These are phyloP conservation scores for Polypedilum vanderplanki DNA, from an alignment of 1,140 invertebrate genomes.

Conservation along the genomic window DNA sequence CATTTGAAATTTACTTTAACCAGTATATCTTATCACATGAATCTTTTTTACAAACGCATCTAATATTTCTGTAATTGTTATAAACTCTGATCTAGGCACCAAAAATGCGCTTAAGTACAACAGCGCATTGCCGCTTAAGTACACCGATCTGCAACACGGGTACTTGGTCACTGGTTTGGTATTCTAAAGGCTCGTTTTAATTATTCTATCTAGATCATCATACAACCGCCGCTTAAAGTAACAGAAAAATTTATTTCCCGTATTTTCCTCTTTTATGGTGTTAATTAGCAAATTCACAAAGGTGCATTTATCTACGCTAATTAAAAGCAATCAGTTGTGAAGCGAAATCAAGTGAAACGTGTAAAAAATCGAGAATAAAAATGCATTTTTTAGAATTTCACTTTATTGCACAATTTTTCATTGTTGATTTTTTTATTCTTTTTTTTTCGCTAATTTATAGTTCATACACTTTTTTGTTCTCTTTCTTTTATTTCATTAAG, in stretches of 20 bases:
- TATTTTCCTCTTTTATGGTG: not conserved
- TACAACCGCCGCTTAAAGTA: not conserved
- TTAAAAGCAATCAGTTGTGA: conserved; percentile 13
- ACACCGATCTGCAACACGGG: too few relatives aligned
- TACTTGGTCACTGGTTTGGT: too few relatives aligned
- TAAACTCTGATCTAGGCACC: too few relatives aligned
- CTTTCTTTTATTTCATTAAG: too few relatives aligned
- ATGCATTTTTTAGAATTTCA: conserved; percentile 10
- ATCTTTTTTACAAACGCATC: too few relatives aligned
- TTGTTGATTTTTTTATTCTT: not conserved
- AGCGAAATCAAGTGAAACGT: not conserved
- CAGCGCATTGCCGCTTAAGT: too few relatives aligned
- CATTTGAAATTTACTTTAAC: too few relatives aligned
- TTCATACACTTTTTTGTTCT: not conserved
- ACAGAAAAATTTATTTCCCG: conserved; percentile 4
- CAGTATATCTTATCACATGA: too few relatives aligned
- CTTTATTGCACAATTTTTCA: conserved; percentile 6
- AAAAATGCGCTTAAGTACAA: too few relatives aligned
- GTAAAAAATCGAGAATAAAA: not conserved
- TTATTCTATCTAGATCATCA: too few relatives aligned
- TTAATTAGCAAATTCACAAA: conserved; percentile 13
- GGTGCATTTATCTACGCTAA: not conserved
- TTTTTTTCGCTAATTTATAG: not conserved
- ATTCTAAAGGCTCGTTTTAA: too few relatives aligned
- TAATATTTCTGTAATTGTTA: too few relatives aligned